Base-by-base conservation (phyloP, 1,140 invertebrate genomes). In the Zeugodacus cucurbitae region DNA sequence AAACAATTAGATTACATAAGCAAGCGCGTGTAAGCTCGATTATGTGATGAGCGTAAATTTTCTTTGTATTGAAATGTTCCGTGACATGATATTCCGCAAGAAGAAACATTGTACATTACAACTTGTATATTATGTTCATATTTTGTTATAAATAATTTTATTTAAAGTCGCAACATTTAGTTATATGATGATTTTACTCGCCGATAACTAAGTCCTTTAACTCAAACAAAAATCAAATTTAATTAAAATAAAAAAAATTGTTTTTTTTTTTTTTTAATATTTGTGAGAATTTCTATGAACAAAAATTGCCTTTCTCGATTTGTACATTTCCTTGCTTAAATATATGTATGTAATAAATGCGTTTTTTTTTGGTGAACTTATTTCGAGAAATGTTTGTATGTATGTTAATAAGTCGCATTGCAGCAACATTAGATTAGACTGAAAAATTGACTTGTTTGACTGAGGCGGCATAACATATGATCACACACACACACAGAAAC, bases 71-170 rank as follows among this genome's bases (percentile, higher is more conserved):
- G 26, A 82, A 48, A 44, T 82, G n/a, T 82, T 82, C 74, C 74
- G 41, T 82, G n/a, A 22, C 37, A 41, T 82, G 74, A 48, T 82
- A 82, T 82, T 82, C 41, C 37, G 26, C 44, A 48, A 82, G 41
- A 44, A 82, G n/a, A 82, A 82, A 48, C 37, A 82, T 48, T 29
- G 26, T 48, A 82, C 74, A 82, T 48, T 82, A 48, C 26, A 82
- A 44, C 74, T 48, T 82, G 74, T 82, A 82, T 82, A 82, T 82
- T 82, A 82, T 82, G 74, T 54, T 70, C 26, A 44, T 82, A 82
- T 82, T 48, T 82, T 82, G 41, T 82, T 82, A 29, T 48, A 48
- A 82, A 74, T 74, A 41, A 74, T 74, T 74, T 22, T 37, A 32
- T 74, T 70, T 3, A 74, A 74, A 74, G 67, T 74, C 34, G n/a